Conservation (phyloP, 2,888 invertebrate species). For the Drosophila merina region DNA sequence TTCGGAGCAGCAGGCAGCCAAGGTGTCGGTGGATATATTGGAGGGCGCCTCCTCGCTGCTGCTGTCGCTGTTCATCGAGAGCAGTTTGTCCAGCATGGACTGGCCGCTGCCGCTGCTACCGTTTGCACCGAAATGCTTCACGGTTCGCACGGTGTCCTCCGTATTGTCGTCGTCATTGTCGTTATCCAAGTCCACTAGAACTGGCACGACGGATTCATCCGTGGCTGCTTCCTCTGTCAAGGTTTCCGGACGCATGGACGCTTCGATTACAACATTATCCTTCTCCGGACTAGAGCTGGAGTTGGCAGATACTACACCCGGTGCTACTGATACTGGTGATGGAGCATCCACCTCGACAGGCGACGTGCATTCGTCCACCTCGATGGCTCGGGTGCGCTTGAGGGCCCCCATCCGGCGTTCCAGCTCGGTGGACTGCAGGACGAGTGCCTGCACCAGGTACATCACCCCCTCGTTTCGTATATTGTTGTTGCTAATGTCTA, state of each 20-base stretch:
- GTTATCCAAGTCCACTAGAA: constrained; percentile 71
- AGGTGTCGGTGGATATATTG: constrained; percentile 81
- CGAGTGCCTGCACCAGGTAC: constrained; percentile 90
- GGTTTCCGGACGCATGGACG: constrained; percentile 4
- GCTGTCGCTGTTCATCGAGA: constrained; percentile 83
- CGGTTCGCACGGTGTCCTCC: constrained; percentile 80
- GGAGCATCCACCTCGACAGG: constrained; percentile 47
- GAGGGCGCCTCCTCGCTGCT: constrained; percentile 81
- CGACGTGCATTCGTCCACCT: constrained; percentile 73
- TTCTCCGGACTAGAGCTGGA: not conserved
- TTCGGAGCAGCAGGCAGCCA: constrained; percentile 80
- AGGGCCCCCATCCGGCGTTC: constrained; percentile 73
- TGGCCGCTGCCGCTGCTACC: constrained; percentile 68
- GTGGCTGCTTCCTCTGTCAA: constrained; percentile 11
- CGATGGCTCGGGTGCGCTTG: constrained; percentile 75
- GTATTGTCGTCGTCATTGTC: constrained; percentile 81
- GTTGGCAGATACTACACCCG: constrained; percentile 1
- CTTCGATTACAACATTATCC: constrained; percentile 17
- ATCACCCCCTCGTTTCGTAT: constrained; percentile 88
- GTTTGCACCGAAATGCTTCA: constrained; percentile 47
- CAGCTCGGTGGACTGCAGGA: constrained; percentile 86
- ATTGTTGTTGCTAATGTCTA: constrained; percentile 91
- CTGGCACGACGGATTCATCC: constrained; percentile 4
- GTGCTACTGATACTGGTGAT: not conserved
- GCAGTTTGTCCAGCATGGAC: constrained; percentile 82